Percentiles rank a stretch among this genome's conserved stretches.
These are phyloP conservation scores for Holacanthus passer DNA, from an alignment of 2,113 vertebrate genomes.

Conservation along the genomic window DNA sequence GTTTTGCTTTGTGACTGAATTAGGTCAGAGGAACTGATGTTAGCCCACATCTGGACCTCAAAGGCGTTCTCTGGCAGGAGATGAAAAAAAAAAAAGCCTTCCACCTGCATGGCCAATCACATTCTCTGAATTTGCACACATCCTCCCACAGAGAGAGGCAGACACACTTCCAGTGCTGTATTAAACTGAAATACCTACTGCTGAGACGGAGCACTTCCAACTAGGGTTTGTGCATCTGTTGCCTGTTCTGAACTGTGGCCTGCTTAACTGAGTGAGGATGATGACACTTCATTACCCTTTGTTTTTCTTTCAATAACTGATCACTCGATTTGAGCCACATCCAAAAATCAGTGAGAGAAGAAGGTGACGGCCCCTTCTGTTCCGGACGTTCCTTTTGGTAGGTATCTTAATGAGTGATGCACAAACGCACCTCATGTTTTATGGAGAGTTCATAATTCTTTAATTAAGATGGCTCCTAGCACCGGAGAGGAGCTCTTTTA, in stretches of 20 bases:
- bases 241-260: not conserved
- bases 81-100: not conserved
- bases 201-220: not conserved
- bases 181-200: not conserved
- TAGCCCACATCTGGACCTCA: slow-evolving; percentile 6
- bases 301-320: not conserved
- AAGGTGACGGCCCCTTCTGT: not conserved
- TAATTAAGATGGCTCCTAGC: slow-evolving; percentile 40
- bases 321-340: slow-evolving; percentile 1
- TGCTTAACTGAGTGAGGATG: not conserved
- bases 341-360: not conserved
- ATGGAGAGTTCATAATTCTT: slow-evolving; percentile 42
- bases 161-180: not conserved
- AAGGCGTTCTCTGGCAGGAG: not conserved
- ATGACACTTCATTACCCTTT: not conserved
- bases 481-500: slow-evolving; percentile 8
- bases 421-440: slow-evolving; percentile 54
- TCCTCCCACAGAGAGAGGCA: slow-evolving; percentile 9
- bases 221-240: not conserved
- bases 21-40: not conserved
- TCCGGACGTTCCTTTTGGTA: slow-evolving; percentile 31
- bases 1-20: not conserved
- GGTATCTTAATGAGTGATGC: slow-evolving; percentile 28
- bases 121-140: slow-evolving; percentile 4
- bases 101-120: not conserved